A percentile compares a stretch with the other conserved stretches of the same genome.
These are phyloP conservation scores for Synergus japonicus DNA, from an alignment of 2,888 invertebrate genomes.

Conservation along the genomic window DNA sequence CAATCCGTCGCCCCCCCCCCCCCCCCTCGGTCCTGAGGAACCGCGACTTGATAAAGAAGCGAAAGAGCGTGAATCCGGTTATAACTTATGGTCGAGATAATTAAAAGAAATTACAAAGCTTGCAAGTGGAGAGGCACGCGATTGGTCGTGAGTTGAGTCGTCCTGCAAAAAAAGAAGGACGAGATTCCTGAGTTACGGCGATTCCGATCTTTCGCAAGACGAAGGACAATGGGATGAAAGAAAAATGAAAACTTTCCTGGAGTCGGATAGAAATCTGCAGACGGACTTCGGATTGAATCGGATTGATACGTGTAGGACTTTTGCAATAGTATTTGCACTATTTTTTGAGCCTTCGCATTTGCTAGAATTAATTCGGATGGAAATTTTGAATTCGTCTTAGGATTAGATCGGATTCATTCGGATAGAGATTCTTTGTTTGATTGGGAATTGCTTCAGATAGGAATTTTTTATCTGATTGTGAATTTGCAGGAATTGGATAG, in stretches of 20 bases:
- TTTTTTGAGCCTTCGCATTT: too few relatives aligned
- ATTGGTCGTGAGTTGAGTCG: slow-evolving; percentile 18
- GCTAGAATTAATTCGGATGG: too few relatives aligned
- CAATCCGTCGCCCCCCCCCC: slow-evolving; percentile 26
- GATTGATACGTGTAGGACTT: background rate
- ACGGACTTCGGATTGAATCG: too few relatives aligned
- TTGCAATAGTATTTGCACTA: too few relatives aligned
- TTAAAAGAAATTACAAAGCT: slow-evolving; percentile 53
- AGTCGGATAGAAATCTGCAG: too few relatives aligned
- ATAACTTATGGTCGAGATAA: slow-evolving; percentile 57
- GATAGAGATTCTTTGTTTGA: too few relatives aligned
- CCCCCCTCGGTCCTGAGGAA: background rate
- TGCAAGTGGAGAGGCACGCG: slow-evolving; percentile 26
- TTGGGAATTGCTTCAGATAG: too few relatives aligned
- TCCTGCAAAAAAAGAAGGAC: background rate
- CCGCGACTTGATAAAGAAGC: slow-evolving; percentile 51
- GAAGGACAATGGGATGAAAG: background rate
- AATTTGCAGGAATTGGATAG: too few relatives aligned
- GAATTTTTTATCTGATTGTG: too few relatives aligned
- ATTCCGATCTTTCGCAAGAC: background rate
- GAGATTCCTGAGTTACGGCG: slow-evolving; percentile 4
- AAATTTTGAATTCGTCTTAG: too few relatives aligned
- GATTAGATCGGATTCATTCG: too few relatives aligned
- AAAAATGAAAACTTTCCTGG: background rate
- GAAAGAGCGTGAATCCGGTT: slow-evolving; percentile 59